Conservation (phyloP, 2,888 invertebrate species). For the Acanthopleura granulata region DNA sequence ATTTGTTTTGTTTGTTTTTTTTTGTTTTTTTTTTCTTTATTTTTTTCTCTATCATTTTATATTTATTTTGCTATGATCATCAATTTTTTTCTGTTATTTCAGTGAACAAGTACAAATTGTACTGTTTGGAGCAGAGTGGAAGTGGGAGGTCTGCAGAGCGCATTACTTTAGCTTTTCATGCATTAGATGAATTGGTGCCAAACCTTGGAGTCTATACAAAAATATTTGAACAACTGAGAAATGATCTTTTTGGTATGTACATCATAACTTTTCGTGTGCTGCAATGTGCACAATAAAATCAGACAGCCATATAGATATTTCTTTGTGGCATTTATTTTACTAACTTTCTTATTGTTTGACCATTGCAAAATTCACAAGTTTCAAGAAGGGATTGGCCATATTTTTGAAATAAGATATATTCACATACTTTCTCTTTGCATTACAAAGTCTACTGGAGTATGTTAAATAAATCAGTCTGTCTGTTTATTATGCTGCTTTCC, state of each 20-base stretch:
- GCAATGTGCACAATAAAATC: neutral
- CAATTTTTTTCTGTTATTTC: constrained; percentile 28
- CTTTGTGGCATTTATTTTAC: no score
- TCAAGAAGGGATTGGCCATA: no score
- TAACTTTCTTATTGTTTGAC: no score
- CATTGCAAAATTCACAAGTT: no score
- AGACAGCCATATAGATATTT: no score
- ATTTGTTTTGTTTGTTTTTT: neutral
- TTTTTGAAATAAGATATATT: no score
- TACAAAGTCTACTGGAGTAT: no score
- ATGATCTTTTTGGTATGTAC: constrained; percentile 59
- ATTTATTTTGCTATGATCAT: neutral
- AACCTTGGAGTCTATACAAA: constrained; percentile 60
- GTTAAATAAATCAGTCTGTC: no score
- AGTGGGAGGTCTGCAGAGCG: constrained; percentile 51
- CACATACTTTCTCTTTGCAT: no score
- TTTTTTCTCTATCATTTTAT: neutral
- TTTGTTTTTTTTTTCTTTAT: neutral
- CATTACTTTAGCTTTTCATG: constrained; percentile 56
- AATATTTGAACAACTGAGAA: constrained; percentile 52
- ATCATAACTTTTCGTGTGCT: neutral
- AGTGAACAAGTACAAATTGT: constrained; percentile 61
- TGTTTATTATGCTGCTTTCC: no score
- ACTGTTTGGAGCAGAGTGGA: constrained; percentile 50
- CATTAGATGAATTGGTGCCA: constrained; percentile 60